Conservation (phyloP, 2,888 invertebrate genomes). For the Pyrocoelia pectoralis region DNA sequence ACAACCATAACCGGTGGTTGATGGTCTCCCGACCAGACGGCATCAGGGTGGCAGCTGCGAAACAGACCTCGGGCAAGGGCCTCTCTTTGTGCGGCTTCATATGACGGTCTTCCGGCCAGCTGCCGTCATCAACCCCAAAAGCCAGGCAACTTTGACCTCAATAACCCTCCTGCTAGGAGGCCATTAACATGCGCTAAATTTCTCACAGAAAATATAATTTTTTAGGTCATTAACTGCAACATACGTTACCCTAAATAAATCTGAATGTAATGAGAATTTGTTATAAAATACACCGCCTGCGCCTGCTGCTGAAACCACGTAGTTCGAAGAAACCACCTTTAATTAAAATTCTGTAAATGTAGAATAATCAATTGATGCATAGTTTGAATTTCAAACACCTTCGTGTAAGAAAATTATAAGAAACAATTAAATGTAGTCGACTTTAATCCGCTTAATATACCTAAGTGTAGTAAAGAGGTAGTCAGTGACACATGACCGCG, state of each 20-base stretch:
- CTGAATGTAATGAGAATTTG: neutral
- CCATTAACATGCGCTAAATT: conserved; percentile 48
- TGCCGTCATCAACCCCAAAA: conserved; percentile 54
- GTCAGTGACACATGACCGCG: conserved; percentile 49
- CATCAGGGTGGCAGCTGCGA: conserved; percentile 46
- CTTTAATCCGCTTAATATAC: conserved; percentile 43
- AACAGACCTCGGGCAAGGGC: conserved; percentile 58
- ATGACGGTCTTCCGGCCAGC: conserved; percentile 66
- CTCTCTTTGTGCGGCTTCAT: conserved; percentile 56
- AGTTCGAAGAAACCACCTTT: neutral
- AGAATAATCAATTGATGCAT: neutral
- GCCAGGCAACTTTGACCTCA: conserved; percentile 50
- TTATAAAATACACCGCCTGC: too few relatives aligned
- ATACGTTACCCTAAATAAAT: conserved; percentile 20
- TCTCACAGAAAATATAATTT: conserved; percentile 61
- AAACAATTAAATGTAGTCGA: conserved; percentile 39
- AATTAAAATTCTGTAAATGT: neutral
- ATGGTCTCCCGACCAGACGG: conserved; percentile 37
- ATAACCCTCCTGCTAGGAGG: conserved; percentile 60
- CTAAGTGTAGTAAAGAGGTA: conserved; percentile 47
- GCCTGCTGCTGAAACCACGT: too few relatives aligned
- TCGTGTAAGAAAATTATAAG: neutral
- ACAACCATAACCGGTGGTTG: conserved; percentile 39
- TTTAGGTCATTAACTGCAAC: conserved; percentile 49
- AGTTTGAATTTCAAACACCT: neutral